Percentiles rank a stretch among this genome's conserved stretches.
phyloP scores from a whole-genome alignment of 1,140 invertebrate species.

The Oncopeltus fasciatus region DNA sequence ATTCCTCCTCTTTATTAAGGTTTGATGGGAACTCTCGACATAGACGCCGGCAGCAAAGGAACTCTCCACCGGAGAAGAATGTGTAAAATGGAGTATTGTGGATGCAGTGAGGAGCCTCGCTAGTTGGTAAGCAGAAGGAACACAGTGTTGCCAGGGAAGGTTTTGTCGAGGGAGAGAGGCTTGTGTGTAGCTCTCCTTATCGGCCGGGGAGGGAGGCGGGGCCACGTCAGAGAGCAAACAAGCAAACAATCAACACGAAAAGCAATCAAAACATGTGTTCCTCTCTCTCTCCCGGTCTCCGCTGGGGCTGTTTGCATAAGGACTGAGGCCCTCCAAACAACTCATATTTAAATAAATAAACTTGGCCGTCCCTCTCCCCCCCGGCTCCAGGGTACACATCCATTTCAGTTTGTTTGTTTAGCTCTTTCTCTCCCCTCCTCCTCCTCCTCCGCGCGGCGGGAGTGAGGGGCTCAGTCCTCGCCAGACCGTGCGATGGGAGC shows the following conservation, averaged over 20 bases:
- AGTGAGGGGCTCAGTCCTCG: not conserved
- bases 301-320: slow-evolving; percentile 17
- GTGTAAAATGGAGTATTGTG: no score
- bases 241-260: slow-evolving; percentile 26
- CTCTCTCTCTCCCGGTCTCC: no score
- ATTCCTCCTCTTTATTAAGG: no score
- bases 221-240: slow-evolving; percentile 24
- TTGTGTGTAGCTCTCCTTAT: slow-evolving; percentile 7
- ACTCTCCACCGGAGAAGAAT: no score
- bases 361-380: slow-evolving; percentile 15
- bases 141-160: no score
- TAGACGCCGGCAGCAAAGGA: no score
- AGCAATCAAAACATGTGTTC: slow-evolving; percentile 28
- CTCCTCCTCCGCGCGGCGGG: slow-evolving; percentile 1
- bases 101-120: no score
- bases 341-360: slow-evolving; percentile 28
- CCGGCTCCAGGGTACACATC: slow-evolving; percentile 16
- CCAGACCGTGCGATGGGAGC: not conserved
- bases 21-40: no score
- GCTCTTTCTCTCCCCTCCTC: slow-evolving; percentile 13
- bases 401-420: slow-evolving; percentile 22
- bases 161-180: not conserved
- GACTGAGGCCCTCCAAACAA: slow-evolving; percentile 22
- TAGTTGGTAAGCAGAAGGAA: no score
- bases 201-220: not conserved